Evolutionary conservation across 1,140 invertebrate species (phyloP).

Genomic region (Euura saliciscinereae): DNA sequence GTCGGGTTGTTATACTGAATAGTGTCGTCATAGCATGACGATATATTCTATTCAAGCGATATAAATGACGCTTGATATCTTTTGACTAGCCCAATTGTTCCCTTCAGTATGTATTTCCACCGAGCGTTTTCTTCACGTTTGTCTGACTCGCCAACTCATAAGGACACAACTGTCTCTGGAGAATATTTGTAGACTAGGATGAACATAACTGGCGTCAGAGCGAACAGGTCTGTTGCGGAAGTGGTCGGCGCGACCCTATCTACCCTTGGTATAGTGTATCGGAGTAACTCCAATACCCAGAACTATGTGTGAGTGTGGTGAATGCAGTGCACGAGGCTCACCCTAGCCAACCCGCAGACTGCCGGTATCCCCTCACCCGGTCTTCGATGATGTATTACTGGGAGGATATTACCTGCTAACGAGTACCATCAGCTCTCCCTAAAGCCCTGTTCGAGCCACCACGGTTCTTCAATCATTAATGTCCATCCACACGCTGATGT

Average conservation of each 20-base stretch:
- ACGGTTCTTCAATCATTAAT: background rate
- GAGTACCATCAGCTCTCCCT: background rate
- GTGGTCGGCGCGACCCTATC: background rate
- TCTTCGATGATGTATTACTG: slow-evolving; percentile 8
- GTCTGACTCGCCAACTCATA: too few relatives aligned
- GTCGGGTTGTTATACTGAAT: too few relatives aligned
- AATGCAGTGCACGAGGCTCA: background rate
- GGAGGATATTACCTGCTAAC: slow-evolving; percentile 8
- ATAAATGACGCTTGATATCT: too few relatives aligned
- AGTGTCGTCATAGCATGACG: too few relatives aligned
- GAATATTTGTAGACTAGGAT: background rate
- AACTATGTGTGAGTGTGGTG: too few relatives aligned
- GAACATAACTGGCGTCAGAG: background rate
- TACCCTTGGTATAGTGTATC: background rate
- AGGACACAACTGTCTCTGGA: background rate
- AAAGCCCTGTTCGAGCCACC: background rate
- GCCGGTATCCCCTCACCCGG: background rate
- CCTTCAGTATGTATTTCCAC: too few relatives aligned
- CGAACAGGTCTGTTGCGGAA: background rate
- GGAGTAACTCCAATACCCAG: background rate
- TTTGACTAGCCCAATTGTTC: too few relatives aligned
- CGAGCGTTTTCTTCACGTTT: too few relatives aligned
- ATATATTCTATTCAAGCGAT: too few relatives aligned
- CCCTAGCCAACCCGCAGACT: background rate
- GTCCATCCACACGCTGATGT: background rate